Base-by-base conservation (phyloP, 2,797 vertebrate species). In the Sebastes goodei region DNA sequence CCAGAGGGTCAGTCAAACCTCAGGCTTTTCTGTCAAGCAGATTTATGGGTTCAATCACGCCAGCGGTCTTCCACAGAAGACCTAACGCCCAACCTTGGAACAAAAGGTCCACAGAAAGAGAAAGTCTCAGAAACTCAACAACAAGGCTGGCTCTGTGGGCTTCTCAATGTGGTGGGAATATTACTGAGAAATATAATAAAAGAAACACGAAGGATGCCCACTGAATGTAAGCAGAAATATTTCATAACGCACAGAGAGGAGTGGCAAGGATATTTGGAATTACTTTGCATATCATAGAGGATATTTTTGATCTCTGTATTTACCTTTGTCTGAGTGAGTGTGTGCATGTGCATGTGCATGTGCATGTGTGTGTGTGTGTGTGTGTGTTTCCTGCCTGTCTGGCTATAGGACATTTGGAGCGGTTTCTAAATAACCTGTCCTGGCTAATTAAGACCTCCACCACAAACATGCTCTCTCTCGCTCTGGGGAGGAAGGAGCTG, bases 371-470 rank as follows among this genome's bases (percentile, higher is more conserved):
- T 65, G 33, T 62, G 46, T 21, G 29, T 0, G 30, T 7, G 30
- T 32, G 14, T 73, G 67, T 59, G 49, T 60, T 12, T 7, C 56
- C 38, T 82, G 59, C 29, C 56, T 30, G 66, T 67, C 53, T 82
- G 69, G 70, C 80, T 84, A 21, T 59, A 80, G 83, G 83, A 86
- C 73, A 77, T 88, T 92, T 74, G 82, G 71, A 86, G 30, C 63
- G 11, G 57, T 62, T 84, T 93, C 86, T 88, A 85, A 88, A 83
- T 91, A 90, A 92, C 90, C 91, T 93, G 89, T 90, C 88, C 71
- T 70, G 77, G 67, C 87, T 94, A 93, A 93, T 94, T 93, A 93
- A 92, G 88, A 88, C 66, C 83, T 91, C 81, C 68, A 79, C 85
- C 80, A 85, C 84, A 89, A 92, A 89, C 84, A 70, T 76, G 78